Conservation (phyloP, 1,140 invertebrate genomes). For the Heterodera schachtii region DNA sequence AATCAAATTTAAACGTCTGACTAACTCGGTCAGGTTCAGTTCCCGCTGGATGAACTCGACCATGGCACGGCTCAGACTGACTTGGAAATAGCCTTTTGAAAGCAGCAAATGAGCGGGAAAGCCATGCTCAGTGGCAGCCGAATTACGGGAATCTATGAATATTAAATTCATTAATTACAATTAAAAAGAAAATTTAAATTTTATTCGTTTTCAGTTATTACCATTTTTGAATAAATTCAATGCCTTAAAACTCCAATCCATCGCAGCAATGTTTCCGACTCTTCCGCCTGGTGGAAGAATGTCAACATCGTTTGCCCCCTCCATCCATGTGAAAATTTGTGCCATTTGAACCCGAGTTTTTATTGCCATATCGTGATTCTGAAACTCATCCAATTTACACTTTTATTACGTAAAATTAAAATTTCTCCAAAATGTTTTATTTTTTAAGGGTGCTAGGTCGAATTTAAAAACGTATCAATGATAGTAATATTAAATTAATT, state of each 20-base stretch:
- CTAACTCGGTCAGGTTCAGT: slow-evolving; percentile 23
- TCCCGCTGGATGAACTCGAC: slow-evolving; percentile 30
- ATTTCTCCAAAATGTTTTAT: no score
- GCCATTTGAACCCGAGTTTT: slow-evolving; percentile 19
- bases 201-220: not conserved
- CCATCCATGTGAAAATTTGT: slow-evolving; percentile 29
- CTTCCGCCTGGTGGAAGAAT: not conserved
- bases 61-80: slow-evolving; percentile 18
- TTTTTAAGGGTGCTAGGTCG: no score
- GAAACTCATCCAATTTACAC: slow-evolving; percentile 11
- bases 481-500: no score
- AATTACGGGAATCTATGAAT: not conserved
- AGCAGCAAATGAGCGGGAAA: not conserved
- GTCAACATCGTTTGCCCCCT: slow-evolving; percentile 34
- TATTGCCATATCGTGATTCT: slow-evolving; percentile 38
- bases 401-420: no score
- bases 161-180: no score
- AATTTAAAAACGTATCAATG: no score
- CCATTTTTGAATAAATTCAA: slow-evolving; percentile 37
- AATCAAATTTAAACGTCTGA: slow-evolving; percentile 13
- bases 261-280: not conserved
- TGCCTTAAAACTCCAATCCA: slow-evolving; percentile 33
- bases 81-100: slow-evolving; percentile 21
- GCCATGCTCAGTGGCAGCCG: not conserved
- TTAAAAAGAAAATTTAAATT: no score